Percentiles rank a stretch among this genome's conserved stretches.
Conservation (phyloP, 2,888 invertebrate genomes). For the Molanna angustata region DNA sequence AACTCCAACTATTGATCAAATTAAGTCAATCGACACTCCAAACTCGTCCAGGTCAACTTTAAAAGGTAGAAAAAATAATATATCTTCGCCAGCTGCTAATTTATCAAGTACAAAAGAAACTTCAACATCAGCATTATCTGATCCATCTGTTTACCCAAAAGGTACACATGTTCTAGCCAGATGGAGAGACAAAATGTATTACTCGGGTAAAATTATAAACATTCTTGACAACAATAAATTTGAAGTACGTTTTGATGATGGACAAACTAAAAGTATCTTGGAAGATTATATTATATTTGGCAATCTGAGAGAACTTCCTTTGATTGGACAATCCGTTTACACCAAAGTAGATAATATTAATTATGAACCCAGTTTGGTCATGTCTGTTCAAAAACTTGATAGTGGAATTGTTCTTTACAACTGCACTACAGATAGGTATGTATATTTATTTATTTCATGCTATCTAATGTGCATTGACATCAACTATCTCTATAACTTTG, state of each 20-base stretch:
- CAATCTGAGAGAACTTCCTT: conserved; percentile 49
- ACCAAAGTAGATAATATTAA: conserved; percentile 54
- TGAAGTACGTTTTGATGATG: conserved; percentile 63
- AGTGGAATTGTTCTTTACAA: conserved; percentile 49
- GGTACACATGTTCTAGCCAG: conserved; percentile 60
- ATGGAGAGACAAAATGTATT: conserved; percentile 67
- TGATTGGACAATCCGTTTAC: conserved; percentile 55
- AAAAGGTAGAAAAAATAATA: conserved; percentile 5
- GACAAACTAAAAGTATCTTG: conserved; percentile 55
- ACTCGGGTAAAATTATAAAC: conserved; percentile 60
- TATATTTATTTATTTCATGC: too few relatives aligned
- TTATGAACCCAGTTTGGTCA: conserved; percentile 54
- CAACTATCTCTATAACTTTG: too few relatives aligned
- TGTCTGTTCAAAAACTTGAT: conserved; percentile 48
- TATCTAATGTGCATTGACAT: too few relatives aligned
- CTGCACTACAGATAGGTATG: conserved; percentile 52
- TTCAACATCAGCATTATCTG: not conserved
- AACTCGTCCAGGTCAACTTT: conserved; percentile 14
- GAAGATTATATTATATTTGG: conserved; percentile 63
- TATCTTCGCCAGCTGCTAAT: not conserved
- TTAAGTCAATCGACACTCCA: conserved; percentile 41
- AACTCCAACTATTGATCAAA: too few relatives aligned
- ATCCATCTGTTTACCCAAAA: conserved; percentile 38
- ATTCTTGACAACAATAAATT: conserved; percentile 59
- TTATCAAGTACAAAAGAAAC: conserved; percentile 5